phyloP scores from a whole-genome alignment of 2,888 invertebrate species.

The Spisula subtruncata region DNA sequence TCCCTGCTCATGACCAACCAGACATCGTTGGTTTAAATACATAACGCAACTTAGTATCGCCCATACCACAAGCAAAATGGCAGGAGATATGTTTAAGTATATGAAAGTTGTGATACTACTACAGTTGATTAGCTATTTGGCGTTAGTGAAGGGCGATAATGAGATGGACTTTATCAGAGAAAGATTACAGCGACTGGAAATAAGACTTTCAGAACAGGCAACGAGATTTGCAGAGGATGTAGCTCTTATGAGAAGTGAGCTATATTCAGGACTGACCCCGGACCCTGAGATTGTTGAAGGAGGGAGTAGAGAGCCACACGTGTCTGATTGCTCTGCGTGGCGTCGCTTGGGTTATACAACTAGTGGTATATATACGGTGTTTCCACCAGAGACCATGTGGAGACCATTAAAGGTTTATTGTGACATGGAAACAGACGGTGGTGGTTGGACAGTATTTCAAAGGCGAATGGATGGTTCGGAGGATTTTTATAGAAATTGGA shows the following conservation, averaged over 20 bases:
- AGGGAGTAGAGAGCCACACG: background rate
- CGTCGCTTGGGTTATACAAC: background rate
- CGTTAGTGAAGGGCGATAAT: background rate
- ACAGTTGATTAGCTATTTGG: background rate
- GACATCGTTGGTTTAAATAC: too few species aligned
- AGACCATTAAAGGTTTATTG: constrained; percentile 60
- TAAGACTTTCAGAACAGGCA: constrained; percentile 22
- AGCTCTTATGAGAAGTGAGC: background rate
- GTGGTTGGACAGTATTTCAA: constrained; percentile 73
- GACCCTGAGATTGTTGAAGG: background rate
- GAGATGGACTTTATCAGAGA: constrained; percentile 14
- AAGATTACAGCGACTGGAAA: constrained; percentile 35
- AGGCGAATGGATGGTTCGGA: constrained; percentile 56
- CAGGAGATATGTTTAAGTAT: background rate
- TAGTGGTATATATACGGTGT: constrained; percentile 60
- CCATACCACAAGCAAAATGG: background rate
- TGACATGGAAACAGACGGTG: constrained; percentile 66
- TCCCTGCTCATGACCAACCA: too few species aligned
- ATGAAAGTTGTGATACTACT: background rate
- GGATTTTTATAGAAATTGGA: constrained; percentile 54
- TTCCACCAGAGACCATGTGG: constrained; percentile 41
- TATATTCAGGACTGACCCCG: background rate
- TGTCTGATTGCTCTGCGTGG: background rate
- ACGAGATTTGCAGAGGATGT: background rate
- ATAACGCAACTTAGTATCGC: too few species aligned